Base-by-base conservation (phyloP, 2,113 vertebrate species). In the Serilophus lunatus region DNA sequence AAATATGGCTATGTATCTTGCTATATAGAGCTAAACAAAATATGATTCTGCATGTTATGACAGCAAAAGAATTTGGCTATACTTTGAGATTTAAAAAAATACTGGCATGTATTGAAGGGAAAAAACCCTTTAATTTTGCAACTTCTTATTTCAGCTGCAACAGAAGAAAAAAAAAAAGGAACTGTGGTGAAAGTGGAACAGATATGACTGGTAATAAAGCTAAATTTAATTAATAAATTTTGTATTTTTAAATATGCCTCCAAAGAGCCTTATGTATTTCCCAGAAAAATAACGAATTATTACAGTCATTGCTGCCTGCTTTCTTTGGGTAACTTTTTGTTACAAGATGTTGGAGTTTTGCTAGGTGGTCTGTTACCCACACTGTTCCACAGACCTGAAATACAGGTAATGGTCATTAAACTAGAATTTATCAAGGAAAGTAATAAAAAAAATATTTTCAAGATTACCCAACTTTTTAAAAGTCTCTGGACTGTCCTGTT, bases 31-130 rank as follows among this genome's bases (percentile, higher is more conserved):
- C 64, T 59, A 78, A 82, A 79, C 31, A 54, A 20, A 54, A 74
- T 94, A 84, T 84, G 84, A 93, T 80, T 93, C 57, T 84, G 77
- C 84, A 86, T 95, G 90, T 89, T 92, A 70, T 82, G 85, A 86
- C 74, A 91, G 79, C 3, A 82, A 86, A 87, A 80, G 85, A 79
- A 60, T 33, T 71, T 90, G 66, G 74, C 83, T 82, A 42, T 72
- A 80, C 50, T 90, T 64, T 42, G 80, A 77, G 68, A 53, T 90
- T 82, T 44, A 23, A 59, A 92, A 95, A 95, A 83, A 66, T 63
- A 54, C 53, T 93, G 82, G 36, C 82, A 69, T 35, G 40, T 70
- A 35, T 31, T 26, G 50, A 88, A 88, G 19, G 38, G 66, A 86
- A 92, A 63, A 88, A 68, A n/a, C n/a, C 42, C 29, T 68, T 47